A percentile compares a stretch with the other conserved stretches of the same genome.
These are phyloP conservation scores for Calyptomena viridis DNA, from an alignment of 2,113 vertebrate genomes.

Conservation along the genomic window DNA sequence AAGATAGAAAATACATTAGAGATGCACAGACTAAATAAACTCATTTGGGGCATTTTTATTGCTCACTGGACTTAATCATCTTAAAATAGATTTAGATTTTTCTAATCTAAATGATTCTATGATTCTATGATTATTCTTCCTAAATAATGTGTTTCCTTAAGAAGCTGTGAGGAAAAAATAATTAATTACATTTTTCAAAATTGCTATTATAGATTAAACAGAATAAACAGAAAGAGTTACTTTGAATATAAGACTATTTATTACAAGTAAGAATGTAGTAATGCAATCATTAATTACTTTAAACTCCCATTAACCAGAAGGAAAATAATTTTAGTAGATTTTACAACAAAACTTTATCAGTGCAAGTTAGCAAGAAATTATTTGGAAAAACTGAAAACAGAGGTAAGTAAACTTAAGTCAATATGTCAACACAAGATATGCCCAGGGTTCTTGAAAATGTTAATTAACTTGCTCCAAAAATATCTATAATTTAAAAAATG, in stretches of 20 bases:
- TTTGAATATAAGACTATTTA: background rate
- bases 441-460: background rate
- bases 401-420: background rate
- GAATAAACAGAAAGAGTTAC: background rate
- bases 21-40: background rate
- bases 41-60: rapidly evolving
- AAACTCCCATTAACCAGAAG: background rate
- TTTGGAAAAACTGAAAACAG: background rate
- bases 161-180: background rate
- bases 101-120: background rate
- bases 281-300: background rate
- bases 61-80: background rate
- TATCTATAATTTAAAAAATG: background rate
- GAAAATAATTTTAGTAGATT: background rate
- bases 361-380: background rate
- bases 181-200: background rate
- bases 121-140: background rate
- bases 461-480: background rate
- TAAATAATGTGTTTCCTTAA: background rate
- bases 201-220: background rate
- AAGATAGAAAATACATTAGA: background rate
- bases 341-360: background rate
- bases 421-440: background rate
- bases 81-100: too few species aligned
- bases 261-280: background rate